These are phyloP conservation scores for Oreochromis aureus DNA, from an alignment of 2,113 vertebrate species.

Conservation along the genomic window DNA sequence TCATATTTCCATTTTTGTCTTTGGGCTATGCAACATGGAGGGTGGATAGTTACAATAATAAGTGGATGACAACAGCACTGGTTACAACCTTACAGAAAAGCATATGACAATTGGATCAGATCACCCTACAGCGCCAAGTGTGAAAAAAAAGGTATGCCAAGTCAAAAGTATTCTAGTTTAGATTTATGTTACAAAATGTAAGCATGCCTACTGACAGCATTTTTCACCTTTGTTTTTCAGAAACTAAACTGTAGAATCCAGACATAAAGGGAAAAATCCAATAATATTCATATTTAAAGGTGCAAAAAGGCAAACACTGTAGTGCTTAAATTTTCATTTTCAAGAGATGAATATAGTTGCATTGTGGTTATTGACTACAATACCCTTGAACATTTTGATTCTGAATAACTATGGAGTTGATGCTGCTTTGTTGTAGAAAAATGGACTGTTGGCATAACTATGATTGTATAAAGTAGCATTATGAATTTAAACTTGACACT, in stretches of 20 bases:
- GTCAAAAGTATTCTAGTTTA: neutral
- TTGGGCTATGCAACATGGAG: neutral
- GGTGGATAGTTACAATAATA: neutral
- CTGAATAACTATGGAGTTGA: neutral
- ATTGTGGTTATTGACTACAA: neutral
- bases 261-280: neutral
- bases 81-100: neutral
- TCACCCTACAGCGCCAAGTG: neutral
- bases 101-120: neutral
- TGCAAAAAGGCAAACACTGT: neutral
- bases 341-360: neutral
- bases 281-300: neutral
- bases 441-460: neutral
- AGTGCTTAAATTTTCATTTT: neutral
- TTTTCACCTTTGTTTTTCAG: neutral
- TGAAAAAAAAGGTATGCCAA: neutral
- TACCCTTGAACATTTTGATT: neutral
- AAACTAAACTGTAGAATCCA: neutral
- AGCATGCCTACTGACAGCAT: neutral
- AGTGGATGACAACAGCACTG: neutral
- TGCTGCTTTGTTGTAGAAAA: neutral
- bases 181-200: neutral
- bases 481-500: neutral
- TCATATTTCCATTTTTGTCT: neutral
- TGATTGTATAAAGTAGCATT: neutral